A percentile compares a stretch with the other conserved stretches of the same genome.
These are phyloP conservation scores for Chionis minor DNA, from an alignment of 2,113 vertebrate genomes.

Conservation along the genomic window DNA sequence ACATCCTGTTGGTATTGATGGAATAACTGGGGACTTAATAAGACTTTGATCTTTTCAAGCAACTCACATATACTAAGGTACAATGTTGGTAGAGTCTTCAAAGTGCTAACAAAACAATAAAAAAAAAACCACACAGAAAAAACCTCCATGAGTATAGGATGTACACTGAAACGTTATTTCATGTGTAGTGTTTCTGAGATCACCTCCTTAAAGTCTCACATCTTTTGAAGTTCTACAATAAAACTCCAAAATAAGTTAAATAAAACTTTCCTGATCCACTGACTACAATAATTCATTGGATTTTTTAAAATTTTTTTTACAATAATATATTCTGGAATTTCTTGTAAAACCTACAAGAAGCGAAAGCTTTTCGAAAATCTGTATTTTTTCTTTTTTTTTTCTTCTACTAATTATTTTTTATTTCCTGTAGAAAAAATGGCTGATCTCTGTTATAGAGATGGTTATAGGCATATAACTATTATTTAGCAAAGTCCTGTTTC, in stretches of 20 bases:
- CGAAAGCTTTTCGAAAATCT: not conserved
- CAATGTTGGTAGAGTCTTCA: not conserved
- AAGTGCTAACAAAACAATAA: not conserved
- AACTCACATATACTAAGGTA: not conserved
- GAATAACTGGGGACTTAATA: conserved; percentile 19
- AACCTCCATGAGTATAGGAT: not conserved
- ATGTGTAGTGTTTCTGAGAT: not conserved
- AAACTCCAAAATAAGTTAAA: not conserved
- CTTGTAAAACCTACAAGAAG: not conserved
- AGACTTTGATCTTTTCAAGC: conserved; percentile 57
- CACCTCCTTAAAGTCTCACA: fast-evolving
- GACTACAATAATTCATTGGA: not conserved
- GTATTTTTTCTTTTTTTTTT: not conserved
- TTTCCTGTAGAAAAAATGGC: not conserved
- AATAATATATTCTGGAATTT: not conserved
- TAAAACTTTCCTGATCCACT: not conserved
- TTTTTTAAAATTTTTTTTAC: not conserved
- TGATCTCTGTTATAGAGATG: not conserved
- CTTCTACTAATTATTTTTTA: not conserved
- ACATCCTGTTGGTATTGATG: conserved; percentile 68
- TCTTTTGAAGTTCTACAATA: not conserved
- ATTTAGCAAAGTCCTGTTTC: not conserved
- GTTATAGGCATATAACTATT: not conserved
- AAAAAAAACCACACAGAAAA: not conserved
- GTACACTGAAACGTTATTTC: not conserved